These are phyloP conservation scores for Scomber colias DNA, from an alignment of 2,113 vertebrate genomes.

Conservation along the genomic window DNA sequence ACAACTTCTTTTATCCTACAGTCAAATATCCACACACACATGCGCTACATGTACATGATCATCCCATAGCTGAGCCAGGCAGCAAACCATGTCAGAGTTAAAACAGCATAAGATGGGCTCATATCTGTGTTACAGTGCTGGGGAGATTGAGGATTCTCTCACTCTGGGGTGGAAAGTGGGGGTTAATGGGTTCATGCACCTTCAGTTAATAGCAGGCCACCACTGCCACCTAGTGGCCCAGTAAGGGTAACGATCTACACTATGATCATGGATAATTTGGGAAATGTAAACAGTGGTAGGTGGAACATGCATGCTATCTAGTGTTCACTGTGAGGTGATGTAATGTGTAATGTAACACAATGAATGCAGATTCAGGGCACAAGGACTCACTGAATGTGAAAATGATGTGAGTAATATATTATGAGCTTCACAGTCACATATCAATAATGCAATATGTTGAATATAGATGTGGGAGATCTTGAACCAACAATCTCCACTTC, in stretches of 20 bases:
- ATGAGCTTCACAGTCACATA: too few species aligned
- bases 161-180: constrained; percentile 32
- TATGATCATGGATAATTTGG: background rate
- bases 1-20: constrained; percentile 36
- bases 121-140: constrained; percentile 56
- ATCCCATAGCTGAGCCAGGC: constrained; percentile 26
- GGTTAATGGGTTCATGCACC: constrained; percentile 71
- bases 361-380: too few species aligned
- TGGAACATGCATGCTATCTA: background rate
- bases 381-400: too few species aligned
- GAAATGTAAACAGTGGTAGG: background rate
- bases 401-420: too few species aligned
- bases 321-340: background rate
- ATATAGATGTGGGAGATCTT: too few species aligned
- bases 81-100: constrained; percentile 40
- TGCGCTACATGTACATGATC: constrained; percentile 16
- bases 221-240: constrained; percentile 71
- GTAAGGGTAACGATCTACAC: background rate
- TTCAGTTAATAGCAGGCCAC: constrained; percentile 3
- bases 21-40: constrained; percentile 31
- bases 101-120: constrained; percentile 54
- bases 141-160: constrained; percentile 53
- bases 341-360: background rate
- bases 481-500: too few species aligned
- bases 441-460: too few species aligned